Evolutionary conservation across 2,113 vertebrate species (phyloP).

Genomic region (Lipotes vexillifer): DNA sequence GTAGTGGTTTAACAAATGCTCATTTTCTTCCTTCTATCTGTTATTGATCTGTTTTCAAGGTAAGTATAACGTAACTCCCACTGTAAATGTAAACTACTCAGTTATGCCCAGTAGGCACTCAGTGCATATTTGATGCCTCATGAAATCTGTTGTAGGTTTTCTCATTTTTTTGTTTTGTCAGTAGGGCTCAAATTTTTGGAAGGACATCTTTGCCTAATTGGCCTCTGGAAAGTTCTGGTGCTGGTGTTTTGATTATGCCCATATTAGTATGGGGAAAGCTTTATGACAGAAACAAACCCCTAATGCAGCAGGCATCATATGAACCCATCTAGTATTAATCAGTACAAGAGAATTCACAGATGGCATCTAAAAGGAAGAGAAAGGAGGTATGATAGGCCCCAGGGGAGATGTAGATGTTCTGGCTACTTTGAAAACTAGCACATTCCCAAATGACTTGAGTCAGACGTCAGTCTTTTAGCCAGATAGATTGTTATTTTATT

Average conservation of each 20-base stretch:
- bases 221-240: not conserved
- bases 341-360: not conserved
- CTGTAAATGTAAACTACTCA: constrained; percentile 24
- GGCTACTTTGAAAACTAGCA: not conserved
- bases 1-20: not conserved
- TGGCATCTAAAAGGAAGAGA: not conserved
- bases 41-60: constrained; percentile 37
- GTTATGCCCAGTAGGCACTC: not conserved
- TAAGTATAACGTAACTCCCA: not conserved
- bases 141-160: not conserved
- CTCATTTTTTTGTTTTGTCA: not conserved
- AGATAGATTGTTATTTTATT: not conserved
- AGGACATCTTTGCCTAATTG: constrained; percentile 3
- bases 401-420: not conserved
- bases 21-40: not conserved
- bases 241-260: not conserved
- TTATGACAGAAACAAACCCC: not conserved
- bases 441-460: not conserved
- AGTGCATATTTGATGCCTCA: not conserved
- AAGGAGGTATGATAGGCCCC: not conserved
- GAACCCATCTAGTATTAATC: not conserved
- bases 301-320: not conserved
- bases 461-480: not conserved
- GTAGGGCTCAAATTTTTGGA: not conserved
- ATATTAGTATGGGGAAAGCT: not conserved